Evolutionary conservation across 2,113 vertebrate genomes (phyloP).

Genomic region (Camelus dromedarius): DNA sequence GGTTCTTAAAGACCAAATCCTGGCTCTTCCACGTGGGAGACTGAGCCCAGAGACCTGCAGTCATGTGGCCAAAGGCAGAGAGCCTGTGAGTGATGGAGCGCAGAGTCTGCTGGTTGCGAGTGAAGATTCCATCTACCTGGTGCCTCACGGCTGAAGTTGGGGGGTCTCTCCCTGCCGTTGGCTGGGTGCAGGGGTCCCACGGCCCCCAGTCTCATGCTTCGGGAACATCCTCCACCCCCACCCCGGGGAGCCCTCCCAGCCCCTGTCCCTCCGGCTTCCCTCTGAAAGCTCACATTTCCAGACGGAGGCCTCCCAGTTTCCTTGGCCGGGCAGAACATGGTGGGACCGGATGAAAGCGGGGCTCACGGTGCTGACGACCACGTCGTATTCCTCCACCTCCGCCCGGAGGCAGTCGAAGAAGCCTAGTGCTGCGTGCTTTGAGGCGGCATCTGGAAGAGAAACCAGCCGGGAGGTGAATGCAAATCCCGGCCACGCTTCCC

Average conservation of each 20-base stretch:
- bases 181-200: rapidly evolving
- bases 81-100: not conserved
- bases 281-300: slow-evolving; percentile 88
- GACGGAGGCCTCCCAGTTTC: slow-evolving; percentile 87
- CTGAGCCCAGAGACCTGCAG: not conserved
- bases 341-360: slow-evolving; percentile 94
- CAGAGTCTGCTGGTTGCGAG: not conserved
- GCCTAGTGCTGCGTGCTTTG: slow-evolving; percentile 96
- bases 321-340: slow-evolving; percentile 65
- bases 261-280: not conserved
- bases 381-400: slow-evolving; percentile 95
- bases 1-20: not conserved
- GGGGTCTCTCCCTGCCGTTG: not conserved
- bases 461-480: not conserved
- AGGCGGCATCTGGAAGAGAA: slow-evolving; percentile 92
- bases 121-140: not conserved
- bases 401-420: slow-evolving; percentile 98
- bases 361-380: slow-evolving; percentile 95
- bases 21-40: not conserved
- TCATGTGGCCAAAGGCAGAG: not conserved
- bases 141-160: not conserved
- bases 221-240: not conserved
- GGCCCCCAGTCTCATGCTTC: not conserved
- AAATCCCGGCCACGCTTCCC: rapidly evolving
- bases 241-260: too few species aligned